Evolutionary conservation across 2,113 vertebrate genomes (phyloP), one percentile per base, ranked within the genome.

Genomic region (Kobus ellipsiprymnus): DNA sequence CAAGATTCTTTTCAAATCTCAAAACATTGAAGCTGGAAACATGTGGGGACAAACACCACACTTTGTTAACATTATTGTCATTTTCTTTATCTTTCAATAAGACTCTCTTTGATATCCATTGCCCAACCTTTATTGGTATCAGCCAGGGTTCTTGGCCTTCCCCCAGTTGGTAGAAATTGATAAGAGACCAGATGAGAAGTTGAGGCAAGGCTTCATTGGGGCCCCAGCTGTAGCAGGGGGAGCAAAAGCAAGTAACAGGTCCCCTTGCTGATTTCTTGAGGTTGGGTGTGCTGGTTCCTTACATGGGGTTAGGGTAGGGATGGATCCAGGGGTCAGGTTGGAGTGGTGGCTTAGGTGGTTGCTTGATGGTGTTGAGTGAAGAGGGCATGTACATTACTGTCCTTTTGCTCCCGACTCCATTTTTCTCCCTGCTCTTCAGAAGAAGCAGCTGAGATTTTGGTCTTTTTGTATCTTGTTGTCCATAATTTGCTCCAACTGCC

Each of bases 31-130:
- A 17, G 23, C 30, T 13, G 64, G 48, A 91, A 91, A 88, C 80
- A 57, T n/a, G 44, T 29, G 54, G 30, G 0, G 1, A 27, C 21
- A 30, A 64, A n/a, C 8, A 13, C 11, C 2, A 1, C 2, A 78
- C 29, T 57, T 87, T 71, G 9, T 30, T 55, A 71, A 27, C 6
- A 50, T 57, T 16, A n/a, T 27, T 86, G 80, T 21, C 55, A 25
- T 78, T 60, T 55, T 84, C 19, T 67, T 6, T 21, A 4, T 94
- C 33, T 81, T 85, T 90, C 60, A 33, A 15, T 48, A n/a, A 71
- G 83, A 52, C 55, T 88, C 3, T 77, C 17, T 77, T 55, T 62
- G 13, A 9, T 40, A 6, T 52, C 54, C 14, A 46, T 21, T 77
- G 59, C 13, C 54, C 82, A 40, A 33, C 8, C 16, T 67, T 15